phyloP scores from a whole-genome alignment of 2,888 invertebrate genomes.

The Limnephilus rhombicus region DNA sequence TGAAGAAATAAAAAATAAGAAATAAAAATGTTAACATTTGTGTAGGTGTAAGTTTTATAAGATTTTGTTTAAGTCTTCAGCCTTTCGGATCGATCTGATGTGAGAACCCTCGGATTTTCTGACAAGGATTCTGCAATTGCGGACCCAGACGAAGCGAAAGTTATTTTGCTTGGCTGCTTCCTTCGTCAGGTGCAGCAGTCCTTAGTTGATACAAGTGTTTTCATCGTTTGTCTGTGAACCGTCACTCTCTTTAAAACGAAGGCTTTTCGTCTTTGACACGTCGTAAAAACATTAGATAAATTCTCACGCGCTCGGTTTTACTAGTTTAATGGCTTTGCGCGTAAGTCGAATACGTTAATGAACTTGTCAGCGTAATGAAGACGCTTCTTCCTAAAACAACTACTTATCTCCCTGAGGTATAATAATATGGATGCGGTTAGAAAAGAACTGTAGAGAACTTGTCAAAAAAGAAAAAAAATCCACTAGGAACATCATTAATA shows the following conservation, averaged over 20 bases:
- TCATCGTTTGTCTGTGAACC: not conserved
- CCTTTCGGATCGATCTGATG: no score
- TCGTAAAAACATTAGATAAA: not conserved
- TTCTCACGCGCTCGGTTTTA: not conserved
- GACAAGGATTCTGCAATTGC: no score
- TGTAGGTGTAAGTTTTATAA: no score
- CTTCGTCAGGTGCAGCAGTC: no score
- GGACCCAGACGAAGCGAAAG: no score
- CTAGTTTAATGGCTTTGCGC: not conserved
- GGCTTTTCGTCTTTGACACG: not conserved
- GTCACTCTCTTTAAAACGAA: not conserved
- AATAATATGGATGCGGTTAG: constrained; percentile 14
- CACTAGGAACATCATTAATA: no score
- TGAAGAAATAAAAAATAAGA: no score
- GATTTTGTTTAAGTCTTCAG: no score
- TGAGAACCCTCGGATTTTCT: no score
- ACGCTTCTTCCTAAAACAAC: constrained; percentile 21
- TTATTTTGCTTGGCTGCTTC: no score
- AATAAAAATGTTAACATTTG: no score
- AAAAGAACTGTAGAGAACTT: not conserved
- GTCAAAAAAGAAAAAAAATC: not conserved
- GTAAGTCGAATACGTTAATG: not conserved
- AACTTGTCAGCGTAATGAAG: constrained; percentile 35
- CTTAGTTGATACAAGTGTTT: not conserved
- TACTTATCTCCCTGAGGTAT: constrained; percentile 14